A percentile compares a stretch with the other conserved stretches of the same genome.
Conservation (phyloP, 2,888 invertebrate species). For the Morpho deidamia region DNA sequence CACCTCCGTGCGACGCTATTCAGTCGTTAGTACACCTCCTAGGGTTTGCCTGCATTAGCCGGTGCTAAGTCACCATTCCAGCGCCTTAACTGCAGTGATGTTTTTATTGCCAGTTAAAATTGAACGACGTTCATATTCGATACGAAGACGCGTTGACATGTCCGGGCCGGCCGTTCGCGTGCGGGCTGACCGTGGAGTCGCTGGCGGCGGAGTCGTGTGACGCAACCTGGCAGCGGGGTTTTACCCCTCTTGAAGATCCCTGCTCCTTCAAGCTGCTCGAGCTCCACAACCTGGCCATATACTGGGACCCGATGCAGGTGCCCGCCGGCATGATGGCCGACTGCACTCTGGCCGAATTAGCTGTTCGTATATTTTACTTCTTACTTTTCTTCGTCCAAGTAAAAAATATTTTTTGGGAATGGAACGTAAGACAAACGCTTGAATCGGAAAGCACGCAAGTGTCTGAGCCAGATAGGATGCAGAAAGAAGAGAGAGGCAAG, state of each 20-base stretch:
- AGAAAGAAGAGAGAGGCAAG: too few species aligned
- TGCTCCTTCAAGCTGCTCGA: conserved; percentile 94
- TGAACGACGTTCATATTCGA: conserved; percentile 96
- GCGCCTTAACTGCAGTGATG: background rate
- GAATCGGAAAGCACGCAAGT: too few species aligned
- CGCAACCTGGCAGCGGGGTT: conserved; percentile 88
- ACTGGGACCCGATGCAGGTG: conserved; percentile 88
- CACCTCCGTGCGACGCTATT: too few species aligned
- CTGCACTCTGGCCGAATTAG: conserved; percentile 83
- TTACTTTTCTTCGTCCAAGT: too few species aligned
- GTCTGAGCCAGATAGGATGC: too few species aligned
- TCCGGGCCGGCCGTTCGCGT: conserved; percentile 84
- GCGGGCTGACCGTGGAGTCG: conserved; percentile 92
- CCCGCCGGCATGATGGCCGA: conserved; percentile 81
- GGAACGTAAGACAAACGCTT: too few species aligned
- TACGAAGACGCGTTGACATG: conserved; percentile 93
- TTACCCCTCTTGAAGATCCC: conserved; percentile 79
- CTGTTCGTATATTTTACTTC: conserved; percentile 63
- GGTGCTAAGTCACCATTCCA: too few species aligned
- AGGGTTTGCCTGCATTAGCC: background rate
- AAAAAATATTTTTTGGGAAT: too few species aligned
- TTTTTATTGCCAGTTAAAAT: conserved; percentile 81
- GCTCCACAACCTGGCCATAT: conserved; percentile 91
- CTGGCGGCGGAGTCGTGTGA: conserved; percentile 96
- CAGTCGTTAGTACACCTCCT: too few species aligned